Evolutionary conservation across 1,140 invertebrate species (phyloP).

Genomic region (Psilanteris sp.): DNA sequence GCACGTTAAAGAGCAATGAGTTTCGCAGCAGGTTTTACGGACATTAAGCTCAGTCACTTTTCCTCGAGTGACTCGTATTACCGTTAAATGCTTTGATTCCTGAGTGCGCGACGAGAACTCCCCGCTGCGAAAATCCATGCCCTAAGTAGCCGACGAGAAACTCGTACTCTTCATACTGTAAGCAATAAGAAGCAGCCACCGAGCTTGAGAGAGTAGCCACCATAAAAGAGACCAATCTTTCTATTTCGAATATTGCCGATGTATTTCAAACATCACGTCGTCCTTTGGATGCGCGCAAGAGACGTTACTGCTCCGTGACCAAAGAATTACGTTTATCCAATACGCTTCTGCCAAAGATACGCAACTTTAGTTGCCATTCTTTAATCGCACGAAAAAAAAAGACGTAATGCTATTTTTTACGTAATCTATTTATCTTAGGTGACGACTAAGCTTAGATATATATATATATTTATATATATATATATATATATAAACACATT

Average conservation of each 20-base stretch:
- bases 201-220: not conserved
- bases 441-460: too few species aligned
- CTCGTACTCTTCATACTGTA: slow-evolving; percentile 29
- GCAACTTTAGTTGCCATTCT: too few species aligned
- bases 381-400: too few species aligned
- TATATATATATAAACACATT: too few species aligned
- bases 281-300: slow-evolving; percentile 6
- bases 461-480: too few species aligned
- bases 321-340: too few species aligned
- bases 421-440: too few species aligned
- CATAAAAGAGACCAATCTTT: slow-evolving; percentile 16
- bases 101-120: slow-evolving; percentile 54
- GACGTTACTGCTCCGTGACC: slow-evolving; percentile 14
- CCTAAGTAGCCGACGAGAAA: slow-evolving; percentile 41
- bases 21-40: slow-evolving; percentile 52
- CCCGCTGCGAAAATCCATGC: slow-evolving; percentile 50
- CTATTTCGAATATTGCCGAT: slow-evolving; percentile 17
- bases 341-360: too few species aligned
- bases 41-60: slow-evolving; percentile 58
- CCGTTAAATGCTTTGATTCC: slow-evolving; percentile 48
- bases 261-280: slow-evolving; percentile 6
- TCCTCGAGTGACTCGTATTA: slow-evolving; percentile 53
- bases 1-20: slow-evolving; percentile 48
- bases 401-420: too few species aligned
- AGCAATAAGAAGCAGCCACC: slow-evolving; percentile 44